These are phyloP conservation scores for Horisme vitalbata DNA, from an alignment of 2,888 invertebrate genomes.

Conservation along the genomic window DNA sequence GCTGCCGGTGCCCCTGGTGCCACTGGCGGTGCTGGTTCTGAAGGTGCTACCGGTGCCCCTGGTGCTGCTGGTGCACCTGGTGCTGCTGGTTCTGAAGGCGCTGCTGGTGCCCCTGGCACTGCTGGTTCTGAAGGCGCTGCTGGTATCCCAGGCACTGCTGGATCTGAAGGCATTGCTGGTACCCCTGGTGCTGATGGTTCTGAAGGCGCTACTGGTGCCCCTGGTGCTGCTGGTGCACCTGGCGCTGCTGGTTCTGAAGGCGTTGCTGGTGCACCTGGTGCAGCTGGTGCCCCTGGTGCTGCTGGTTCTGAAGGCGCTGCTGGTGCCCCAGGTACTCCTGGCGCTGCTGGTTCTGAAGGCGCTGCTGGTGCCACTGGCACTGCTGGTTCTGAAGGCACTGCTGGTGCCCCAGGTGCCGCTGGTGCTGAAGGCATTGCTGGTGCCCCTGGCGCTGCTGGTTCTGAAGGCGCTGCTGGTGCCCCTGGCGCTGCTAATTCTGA, in stretches of 20 bases:
- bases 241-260: not conserved
- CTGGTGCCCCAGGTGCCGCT: not conserved
- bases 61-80: not conserved
- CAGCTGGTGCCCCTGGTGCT: not conserved
- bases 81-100: not conserved
- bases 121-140: not conserved
- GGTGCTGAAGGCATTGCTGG: not conserved
- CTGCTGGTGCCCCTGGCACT: not conserved
- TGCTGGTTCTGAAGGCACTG: no score
- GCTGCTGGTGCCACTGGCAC: not conserved
- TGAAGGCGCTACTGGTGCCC: not conserved
- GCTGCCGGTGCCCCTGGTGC: not conserved
- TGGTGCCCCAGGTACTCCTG: not conserved
- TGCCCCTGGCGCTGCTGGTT: no score
- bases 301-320: not conserved
- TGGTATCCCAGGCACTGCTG: not conserved
- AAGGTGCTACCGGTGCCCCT: not conserved
- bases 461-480: constrained; percentile 7
- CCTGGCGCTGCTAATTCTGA: not conserved
- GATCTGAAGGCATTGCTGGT: no score
- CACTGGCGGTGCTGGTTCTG: not conserved
- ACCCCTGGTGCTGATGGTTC: not conserved
- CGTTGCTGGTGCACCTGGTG: not conserved
- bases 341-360: not conserved
- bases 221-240: not conserved